Base-by-base conservation (phyloP, 2,888 invertebrate genomes). In the Platerodrilus igneus region DNA sequence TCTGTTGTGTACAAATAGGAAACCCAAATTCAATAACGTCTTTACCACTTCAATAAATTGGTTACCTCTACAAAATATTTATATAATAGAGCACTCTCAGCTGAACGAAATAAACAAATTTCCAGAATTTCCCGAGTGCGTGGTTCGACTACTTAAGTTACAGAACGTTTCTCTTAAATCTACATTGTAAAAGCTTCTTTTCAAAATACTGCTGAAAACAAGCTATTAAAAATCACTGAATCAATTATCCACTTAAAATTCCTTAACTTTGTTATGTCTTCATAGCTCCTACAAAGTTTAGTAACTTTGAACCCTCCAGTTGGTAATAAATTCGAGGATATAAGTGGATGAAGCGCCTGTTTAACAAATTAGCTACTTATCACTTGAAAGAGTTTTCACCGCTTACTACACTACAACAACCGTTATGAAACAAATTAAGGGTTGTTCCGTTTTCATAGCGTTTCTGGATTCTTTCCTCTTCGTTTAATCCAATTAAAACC, bases 341-440 rank as follows among this genome's bases (percentile, higher is more conserved):
- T 62, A 63, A 63, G 63, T 62, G 60, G 63, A 64, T 62, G 56
- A 62, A 62, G 57, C 59, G 62, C 55, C 59, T 63, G 62, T 62
- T 63, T 62, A 64, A 64, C 63, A 65, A 65, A 65, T 65, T 65
- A 64, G 64, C 62, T 60, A 56, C 64, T 65, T 63, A 64, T 62
- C 64, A 63, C 63, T 63, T 62, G 56, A 63, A 64, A 62, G 62
- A 62, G 60, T 61, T n/a, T n/a, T 60, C 48, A 52, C 52, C 50
- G 51, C 48, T 53, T 50, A 49, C 47, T 47, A 48, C 51, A 49
- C 47, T 47, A 48, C 51, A 50, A 37, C 44, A 49, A 44, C 48
- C 48, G 49, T 41, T 46, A 44, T 44, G 45, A 52, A 55, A 55
- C 54, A 56, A 56, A 55, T 53, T 56, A 52, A 57, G 54, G 56